Percentiles rank a stretch among this genome's conserved stretches.
Evolutionary conservation across 2,888 invertebrate species (phyloP).

Genomic region (Drosophila merina): DNA sequence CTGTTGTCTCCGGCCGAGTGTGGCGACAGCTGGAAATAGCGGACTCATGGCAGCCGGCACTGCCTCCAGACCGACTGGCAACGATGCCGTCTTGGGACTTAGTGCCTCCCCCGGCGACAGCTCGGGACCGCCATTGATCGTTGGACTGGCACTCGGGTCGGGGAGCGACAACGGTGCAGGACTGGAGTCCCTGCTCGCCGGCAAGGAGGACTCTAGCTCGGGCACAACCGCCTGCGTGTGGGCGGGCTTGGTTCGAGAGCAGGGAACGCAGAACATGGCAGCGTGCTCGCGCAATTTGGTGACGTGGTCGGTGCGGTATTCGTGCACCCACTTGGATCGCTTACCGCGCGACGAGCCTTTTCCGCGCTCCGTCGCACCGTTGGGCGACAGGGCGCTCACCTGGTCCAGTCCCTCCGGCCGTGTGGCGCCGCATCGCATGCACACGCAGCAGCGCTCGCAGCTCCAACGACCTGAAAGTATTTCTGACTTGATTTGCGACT

Average conservation of each 20-base stretch:
- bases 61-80: slow-evolving; percentile 11
- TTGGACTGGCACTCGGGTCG: slow-evolving; percentile 10
- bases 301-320: slow-evolving; percentile 83
- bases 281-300: slow-evolving; percentile 83
- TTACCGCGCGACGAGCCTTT: slow-evolving; percentile 45
- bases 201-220: slow-evolving; percentile 16
- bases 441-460: slow-evolving; percentile 91
- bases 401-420: slow-evolving; percentile 84
- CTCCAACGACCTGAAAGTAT: slow-evolving; percentile 89
- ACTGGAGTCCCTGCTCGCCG: slow-evolving; percentile 10
- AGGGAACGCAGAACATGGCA: slow-evolving; percentile 86
- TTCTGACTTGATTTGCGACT: no score
- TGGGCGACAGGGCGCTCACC: slow-evolving; percentile 2
- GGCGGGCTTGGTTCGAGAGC: slow-evolving; percentile 77
- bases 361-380: slow-evolving; percentile 12
- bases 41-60: background rate
- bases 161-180: background rate
- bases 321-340: slow-evolving; percentile 83
- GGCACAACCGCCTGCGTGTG: slow-evolving; percentile 55
- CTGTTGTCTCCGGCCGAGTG: slow-evolving; percentile 18
- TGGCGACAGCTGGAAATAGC: background rate
- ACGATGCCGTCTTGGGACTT: slow-evolving; percentile 19
- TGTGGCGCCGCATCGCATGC: slow-evolving; percentile 87
- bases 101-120: background rate
- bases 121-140: slow-evolving; percentile 4